Conservation (phyloP, 2,113 vertebrate species). For the Bettongia penicillata region DNA sequence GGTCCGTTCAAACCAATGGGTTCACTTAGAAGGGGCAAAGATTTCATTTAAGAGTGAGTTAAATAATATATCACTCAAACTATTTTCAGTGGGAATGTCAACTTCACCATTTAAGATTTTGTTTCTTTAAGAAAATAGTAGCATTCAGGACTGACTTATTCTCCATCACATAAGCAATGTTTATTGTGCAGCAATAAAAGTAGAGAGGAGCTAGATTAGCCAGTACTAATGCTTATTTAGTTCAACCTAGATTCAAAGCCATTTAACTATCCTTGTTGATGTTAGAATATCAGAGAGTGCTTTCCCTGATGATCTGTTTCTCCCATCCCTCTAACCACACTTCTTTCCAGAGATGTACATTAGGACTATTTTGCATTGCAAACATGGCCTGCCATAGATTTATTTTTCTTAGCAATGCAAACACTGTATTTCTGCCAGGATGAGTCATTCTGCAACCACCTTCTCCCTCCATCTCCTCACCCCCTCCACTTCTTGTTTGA, state of each 20-base stretch:
- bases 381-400: constrained; percentile 50
- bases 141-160: not conserved
- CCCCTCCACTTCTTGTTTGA: constrained; percentile 47
- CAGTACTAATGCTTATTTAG: not conserved
- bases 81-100: not conserved
- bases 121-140: not conserved
- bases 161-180: not conserved
- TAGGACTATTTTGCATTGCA: not conserved
- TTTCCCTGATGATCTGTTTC: not conserved
- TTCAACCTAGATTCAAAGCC: not conserved
- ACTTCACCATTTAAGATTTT: not conserved
- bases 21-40: not conserved
- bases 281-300: not conserved
- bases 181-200: not conserved
- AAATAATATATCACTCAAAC: not conserved
- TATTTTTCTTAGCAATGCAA: constrained; percentile 34
- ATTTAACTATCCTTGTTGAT: not conserved
- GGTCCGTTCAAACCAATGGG: not conserved
- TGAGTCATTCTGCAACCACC: constrained; percentile 65
- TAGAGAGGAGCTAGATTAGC: too few species aligned
- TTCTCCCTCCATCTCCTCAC: constrained; percentile 23
- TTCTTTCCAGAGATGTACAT: not conserved
- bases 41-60: not conserved
- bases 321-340: not conserved
- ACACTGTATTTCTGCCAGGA: constrained; percentile 46